phyloP scores from a whole-genome alignment of 2,888 invertebrate genomes.

The Cosmopolites sordidus region DNA sequence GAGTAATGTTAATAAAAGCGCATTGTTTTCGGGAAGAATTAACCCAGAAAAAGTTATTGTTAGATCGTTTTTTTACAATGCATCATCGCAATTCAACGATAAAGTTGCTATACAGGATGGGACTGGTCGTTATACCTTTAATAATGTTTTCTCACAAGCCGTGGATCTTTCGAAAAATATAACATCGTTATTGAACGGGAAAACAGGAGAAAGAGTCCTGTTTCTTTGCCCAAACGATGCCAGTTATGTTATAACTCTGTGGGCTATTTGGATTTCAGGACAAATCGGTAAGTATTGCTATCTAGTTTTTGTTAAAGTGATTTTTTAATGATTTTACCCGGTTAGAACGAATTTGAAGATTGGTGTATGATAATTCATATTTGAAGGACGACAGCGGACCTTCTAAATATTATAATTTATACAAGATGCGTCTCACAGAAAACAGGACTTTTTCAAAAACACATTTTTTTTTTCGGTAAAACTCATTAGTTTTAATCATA shows the following conservation, averaged over 20 bases:
- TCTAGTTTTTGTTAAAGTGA: background rate
- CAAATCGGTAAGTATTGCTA: slow-evolving; percentile 65
- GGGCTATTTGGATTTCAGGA: slow-evolving; percentile 87
- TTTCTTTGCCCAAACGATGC: slow-evolving; percentile 78
- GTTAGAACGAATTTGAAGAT: too few relatives aligned
- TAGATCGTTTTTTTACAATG: slow-evolving; percentile 57
- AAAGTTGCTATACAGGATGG: slow-evolving; percentile 69
- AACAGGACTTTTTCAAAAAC: too few relatives aligned
- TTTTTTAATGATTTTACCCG: slow-evolving; percentile 3
- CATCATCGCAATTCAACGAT: slow-evolving; percentile 57
- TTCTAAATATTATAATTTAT: too few relatives aligned
- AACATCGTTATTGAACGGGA: slow-evolving; percentile 53
- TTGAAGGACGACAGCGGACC: too few relatives aligned
- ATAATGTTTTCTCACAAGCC: slow-evolving; percentile 62
- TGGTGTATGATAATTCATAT: too few relatives aligned
- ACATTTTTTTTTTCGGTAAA: too few relatives aligned
- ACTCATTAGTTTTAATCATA: too few relatives aligned
- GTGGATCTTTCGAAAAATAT: slow-evolving; percentile 61
- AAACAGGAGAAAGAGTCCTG: slow-evolving; percentile 60
- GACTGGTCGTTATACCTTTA: slow-evolving; percentile 68
- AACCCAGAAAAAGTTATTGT: background rate
- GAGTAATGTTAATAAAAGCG: too few relatives aligned
- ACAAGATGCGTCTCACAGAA: too few relatives aligned
- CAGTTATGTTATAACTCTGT: slow-evolving; percentile 72
- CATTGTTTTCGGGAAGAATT: too few relatives aligned